A percentile compares a stretch with the other conserved stretches of the same genome.
Evolutionary conservation across 2,888 invertebrate genomes (phyloP).

Genomic region (Cheilosia grossa): DNA sequence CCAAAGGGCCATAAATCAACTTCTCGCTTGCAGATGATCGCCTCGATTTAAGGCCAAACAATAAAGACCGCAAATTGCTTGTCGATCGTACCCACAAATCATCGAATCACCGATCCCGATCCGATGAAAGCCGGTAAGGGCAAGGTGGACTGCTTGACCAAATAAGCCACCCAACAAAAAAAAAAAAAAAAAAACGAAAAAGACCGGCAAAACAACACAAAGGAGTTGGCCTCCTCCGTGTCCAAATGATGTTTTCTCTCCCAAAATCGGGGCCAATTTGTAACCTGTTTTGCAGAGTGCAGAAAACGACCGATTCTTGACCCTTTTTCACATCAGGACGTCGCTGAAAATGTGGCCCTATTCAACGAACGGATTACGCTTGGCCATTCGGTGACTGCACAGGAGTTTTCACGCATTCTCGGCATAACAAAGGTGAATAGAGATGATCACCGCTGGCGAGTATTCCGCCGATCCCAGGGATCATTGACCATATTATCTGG

Average conservation of each 20-base stretch:
- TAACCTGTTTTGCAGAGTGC: constrained; percentile 45
- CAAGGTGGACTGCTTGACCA: constrained; percentile 36
- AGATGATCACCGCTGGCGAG: constrained; percentile 26
- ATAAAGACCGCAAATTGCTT: constrained; percentile 62
- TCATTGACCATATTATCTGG: constrained; percentile 63
- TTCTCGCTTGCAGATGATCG: constrained; percentile 52
- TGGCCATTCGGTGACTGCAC: constrained; percentile 42
- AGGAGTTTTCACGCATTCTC: constrained; percentile 36
- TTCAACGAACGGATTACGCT: constrained; percentile 46
- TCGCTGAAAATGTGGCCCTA: neutral
- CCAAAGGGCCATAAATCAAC: constrained; percentile 49
- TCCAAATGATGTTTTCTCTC: constrained; percentile 52
- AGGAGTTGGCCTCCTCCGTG: constrained; percentile 31
- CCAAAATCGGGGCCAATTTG: constrained; percentile 53
- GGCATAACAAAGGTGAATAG: constrained; percentile 32
- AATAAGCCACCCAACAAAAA: neutral
- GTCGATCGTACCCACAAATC: constrained; percentile 63
- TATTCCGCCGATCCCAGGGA: constrained; percentile 13
- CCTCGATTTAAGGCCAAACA: constrained; percentile 55
- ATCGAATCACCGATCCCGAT: constrained; percentile 12
- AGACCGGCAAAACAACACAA: constrained; percentile 4
- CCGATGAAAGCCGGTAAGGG: constrained; percentile 50
- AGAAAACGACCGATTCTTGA: constrained; percentile 31
- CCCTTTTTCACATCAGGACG: constrained; percentile 5
- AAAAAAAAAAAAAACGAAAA: neutral